Evolutionary conservation across 1,140 invertebrate species (phyloP).

Genomic region (Micrasema longulum): DNA sequence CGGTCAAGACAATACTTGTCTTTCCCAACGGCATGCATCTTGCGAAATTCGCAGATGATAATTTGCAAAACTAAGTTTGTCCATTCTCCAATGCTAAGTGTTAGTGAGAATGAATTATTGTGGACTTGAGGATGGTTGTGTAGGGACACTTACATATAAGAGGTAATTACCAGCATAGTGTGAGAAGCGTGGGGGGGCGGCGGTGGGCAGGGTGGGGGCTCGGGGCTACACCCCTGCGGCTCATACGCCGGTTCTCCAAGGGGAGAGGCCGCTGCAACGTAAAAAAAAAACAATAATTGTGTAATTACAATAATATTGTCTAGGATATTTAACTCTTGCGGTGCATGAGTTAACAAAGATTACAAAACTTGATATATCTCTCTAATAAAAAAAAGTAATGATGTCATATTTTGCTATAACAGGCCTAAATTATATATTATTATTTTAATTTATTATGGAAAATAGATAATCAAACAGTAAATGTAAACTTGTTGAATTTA

Average conservation of each 20-base stretch:
- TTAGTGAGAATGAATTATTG: slow-evolving; percentile 1
- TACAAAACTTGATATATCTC: too few species aligned
- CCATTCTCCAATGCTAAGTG: neutral
- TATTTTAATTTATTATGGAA: too few species aligned
- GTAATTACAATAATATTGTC: too few species aligned
- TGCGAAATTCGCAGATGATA: slow-evolving; percentile 6
- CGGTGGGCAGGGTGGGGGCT: slow-evolving; percentile 66
- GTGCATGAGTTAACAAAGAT: too few species aligned
- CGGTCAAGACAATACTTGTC: neutral
- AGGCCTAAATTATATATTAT: too few species aligned
- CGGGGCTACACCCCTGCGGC: slow-evolving; percentile 62
- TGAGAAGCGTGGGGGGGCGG: slow-evolving; percentile 62
- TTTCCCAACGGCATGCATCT: neutral
- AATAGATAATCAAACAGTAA: too few species aligned
- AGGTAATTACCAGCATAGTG: slow-evolving; percentile 76
- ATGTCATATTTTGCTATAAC: too few species aligned
- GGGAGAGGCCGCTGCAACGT: slow-evolving; percentile 62
- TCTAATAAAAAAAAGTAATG: too few species aligned
- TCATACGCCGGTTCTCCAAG: slow-evolving; percentile 64
- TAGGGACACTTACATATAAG: slow-evolving; percentile 76
- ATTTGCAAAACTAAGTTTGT: slow-evolving; percentile 12
- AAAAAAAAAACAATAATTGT: too few species aligned
- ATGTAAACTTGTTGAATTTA: too few species aligned
- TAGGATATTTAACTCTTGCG: too few species aligned
- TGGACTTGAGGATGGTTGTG: slow-evolving; percentile 62